Evolutionary conservation across 2,113 vertebrate genomes (phyloP), one percentile per base, ranked within the genome.

Genomic region (Tragelaphus imberbis): DNA sequence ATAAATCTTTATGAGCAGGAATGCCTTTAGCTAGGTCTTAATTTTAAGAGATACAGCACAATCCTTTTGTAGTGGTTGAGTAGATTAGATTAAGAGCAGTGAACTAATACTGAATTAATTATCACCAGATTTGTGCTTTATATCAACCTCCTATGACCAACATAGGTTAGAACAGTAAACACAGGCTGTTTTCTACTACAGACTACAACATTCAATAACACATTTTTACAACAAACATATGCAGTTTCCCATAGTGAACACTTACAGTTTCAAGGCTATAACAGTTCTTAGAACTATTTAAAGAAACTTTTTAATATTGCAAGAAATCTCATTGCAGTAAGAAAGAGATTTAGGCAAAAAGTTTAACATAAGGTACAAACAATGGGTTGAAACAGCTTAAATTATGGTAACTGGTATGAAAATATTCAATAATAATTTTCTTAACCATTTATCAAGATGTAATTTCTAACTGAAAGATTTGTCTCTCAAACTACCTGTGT

Each of bases 401-500:
- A 63, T 81, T 56, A 92, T 79, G 65, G 65, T 79, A 88, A 92
- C 17, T 47, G 30, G 19, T 89, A 85, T 95, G 40, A 55, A 95
- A 95, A 95, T 88, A 81, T 84, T 88, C 65, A 68, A 44, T 90
- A 90, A 65, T 53, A 91, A 84, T 77, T 84, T 92, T 79, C 61
- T 92, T 91, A 94, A 68, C 59, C 81, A 47, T 84, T 84, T 51
- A 68, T 94, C 81, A 96, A 95, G 47, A 85, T 90, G n/a, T 79
- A 86, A 92, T 97, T 97, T 97, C 92, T 96, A 94, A 94, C 65
- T 44, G 81, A 80, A 93, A 97, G 63, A 44, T 88, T 65, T 94
- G 44, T 77, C 75, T 92, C 23, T 95, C 59, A 93, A 88, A 56
- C 63, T 77, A 63, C 77, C 49, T 90, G 28, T 89, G 44, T 92